Evolutionary conservation across 2,113 vertebrate genomes (phyloP).

Genomic region (Austrofundulus limnaeus): DNA sequence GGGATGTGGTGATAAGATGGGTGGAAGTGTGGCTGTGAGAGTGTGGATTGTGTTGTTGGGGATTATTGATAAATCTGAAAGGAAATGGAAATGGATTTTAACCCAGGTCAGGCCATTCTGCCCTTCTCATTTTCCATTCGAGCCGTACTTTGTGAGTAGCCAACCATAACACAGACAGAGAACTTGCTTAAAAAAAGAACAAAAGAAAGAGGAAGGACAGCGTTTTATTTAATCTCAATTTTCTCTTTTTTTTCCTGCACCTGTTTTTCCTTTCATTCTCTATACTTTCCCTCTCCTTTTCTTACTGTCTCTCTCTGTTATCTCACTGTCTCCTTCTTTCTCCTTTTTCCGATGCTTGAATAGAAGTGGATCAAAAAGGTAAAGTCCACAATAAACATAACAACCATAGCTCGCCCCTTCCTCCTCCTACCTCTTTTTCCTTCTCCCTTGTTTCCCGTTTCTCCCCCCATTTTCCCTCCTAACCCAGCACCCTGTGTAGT

Average conservation of each 20-base stretch:
- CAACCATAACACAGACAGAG: conserved; percentile 74
- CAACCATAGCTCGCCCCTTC: conserved; percentile 82
- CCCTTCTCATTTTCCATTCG: conserved; percentile 78
- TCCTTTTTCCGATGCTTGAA: conserved; percentile 97
- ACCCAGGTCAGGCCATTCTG: conserved; percentile 75
- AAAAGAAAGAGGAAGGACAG: conserved; percentile 74
- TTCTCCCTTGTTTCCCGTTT: conserved; percentile 60
- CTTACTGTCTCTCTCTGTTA: conserved; percentile 73
- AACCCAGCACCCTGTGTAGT: conserved; percentile 92
- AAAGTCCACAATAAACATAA: conserved; percentile 92
- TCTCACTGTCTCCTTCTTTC: conserved; percentile 86
- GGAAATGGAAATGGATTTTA: conserved; percentile 70
- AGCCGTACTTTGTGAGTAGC: conserved; percentile 78
- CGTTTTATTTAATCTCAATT: conserved; percentile 92
- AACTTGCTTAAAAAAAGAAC: conserved; percentile 67
- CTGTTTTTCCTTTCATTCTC: conserved; percentile 86
- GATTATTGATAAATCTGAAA: conserved; percentile 69
- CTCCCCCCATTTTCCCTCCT: conserved; percentile 76
- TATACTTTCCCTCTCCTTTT: conserved; percentile 83
- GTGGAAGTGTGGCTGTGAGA: conserved; percentile 56
- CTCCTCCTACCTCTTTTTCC: conserved; percentile 54
- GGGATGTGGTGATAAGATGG: conserved; percentile 40
- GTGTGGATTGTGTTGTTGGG: conserved; percentile 64
- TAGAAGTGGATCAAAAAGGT: conserved; percentile 99
- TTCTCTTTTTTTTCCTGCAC: conserved; percentile 87